phyloP scores from a whole-genome alignment of 2,113 vertebrate species.

The Gulo gulo region DNA sequence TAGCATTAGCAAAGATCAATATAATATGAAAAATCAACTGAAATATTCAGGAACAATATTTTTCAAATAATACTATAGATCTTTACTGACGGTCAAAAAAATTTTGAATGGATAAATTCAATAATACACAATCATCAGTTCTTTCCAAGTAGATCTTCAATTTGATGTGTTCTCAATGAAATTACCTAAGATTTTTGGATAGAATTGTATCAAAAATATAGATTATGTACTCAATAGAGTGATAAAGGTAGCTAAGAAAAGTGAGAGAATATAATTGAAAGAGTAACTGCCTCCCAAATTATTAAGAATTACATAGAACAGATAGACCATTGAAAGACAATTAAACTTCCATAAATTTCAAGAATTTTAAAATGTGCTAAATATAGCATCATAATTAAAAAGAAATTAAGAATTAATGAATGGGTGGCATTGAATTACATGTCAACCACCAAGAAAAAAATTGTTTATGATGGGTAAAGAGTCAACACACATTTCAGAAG shows the following conservation, averaged over 20 bases:
- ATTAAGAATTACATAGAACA: background rate
- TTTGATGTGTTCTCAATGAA: background rate
- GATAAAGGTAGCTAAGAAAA: background rate
- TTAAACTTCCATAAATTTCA: background rate
- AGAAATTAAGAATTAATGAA: background rate
- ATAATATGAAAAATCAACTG: background rate
- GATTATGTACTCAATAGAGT: background rate
- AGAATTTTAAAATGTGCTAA: background rate
- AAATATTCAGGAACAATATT: background rate
- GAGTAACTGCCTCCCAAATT: background rate
- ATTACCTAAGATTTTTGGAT: background rate
- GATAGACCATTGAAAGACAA: background rate
- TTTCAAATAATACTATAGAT: background rate
- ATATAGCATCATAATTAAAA: background rate
- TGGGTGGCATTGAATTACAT: background rate
- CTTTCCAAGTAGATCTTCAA: background rate
- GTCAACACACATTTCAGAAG: background rate
- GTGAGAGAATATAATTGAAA: background rate
- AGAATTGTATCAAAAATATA: background rate
- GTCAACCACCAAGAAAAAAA: background rate
- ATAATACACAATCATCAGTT: background rate
- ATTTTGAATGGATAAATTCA: background rate
- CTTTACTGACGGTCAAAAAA: background rate
- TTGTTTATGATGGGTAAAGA: background rate
- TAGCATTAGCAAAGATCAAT: constrained; percentile 13